Percentiles rank a stretch among this genome's conserved stretches.
Evolutionary conservation across 2,113 vertebrate genomes (phyloP).

Genomic region (Nipponia nippon): DNA sequence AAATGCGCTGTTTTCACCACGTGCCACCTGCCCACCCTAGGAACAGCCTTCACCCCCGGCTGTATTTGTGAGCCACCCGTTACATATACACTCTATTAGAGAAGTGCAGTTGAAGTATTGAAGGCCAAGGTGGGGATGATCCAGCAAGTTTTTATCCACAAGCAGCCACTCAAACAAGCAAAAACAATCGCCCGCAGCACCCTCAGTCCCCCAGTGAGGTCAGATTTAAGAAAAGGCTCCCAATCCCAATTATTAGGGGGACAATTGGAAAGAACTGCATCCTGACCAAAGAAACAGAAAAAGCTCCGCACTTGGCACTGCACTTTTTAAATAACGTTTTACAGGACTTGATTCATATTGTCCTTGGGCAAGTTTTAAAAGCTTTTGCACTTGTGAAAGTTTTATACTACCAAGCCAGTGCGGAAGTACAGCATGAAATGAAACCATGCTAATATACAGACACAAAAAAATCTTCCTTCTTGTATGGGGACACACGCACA

Average conservation of each 20-base stretch:
- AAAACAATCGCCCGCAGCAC: neutral
- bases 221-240: neutral
- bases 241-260: neutral
- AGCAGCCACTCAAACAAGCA: neutral
- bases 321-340: neutral
- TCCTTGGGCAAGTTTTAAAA: neutral
- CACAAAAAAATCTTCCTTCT: neutral
- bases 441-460: neutral
- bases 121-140: neutral
- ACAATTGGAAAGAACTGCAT: neutral
- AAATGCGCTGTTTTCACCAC: neutral
- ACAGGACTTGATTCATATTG: neutral
- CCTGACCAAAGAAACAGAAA: neutral
- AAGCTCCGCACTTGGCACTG: neutral
- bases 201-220: rapidly evolving
- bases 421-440: neutral
- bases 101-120: neutral
- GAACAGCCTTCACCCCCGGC: neutral
- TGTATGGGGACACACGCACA: too few species aligned
- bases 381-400: neutral
- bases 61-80: neutral
- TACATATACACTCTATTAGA: neutral
- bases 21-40: neutral
- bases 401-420: neutral
- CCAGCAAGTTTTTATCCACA: neutral